Evolutionary conservation across 2,113 vertebrate species (phyloP).

Genomic region (Hoplias malabaricus): DNA sequence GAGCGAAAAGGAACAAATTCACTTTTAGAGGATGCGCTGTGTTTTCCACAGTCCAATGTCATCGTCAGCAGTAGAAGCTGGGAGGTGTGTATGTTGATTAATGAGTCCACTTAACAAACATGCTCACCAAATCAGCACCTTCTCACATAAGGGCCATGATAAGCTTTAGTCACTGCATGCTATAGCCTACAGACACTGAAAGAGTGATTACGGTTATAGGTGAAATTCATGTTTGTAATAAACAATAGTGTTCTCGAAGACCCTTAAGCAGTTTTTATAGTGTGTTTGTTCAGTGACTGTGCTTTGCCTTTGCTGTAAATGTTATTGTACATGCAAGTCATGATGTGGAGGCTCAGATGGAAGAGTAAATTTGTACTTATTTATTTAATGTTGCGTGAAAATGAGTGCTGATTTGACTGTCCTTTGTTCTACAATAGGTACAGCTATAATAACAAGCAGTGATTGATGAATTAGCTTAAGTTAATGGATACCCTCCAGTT

Average conservation of each 20-base stretch:
- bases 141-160: slow-evolving; percentile 32
- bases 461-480: too few relatives aligned
- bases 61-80: not conserved
- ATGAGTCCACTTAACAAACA: slow-evolving; percentile 17
- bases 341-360: too few relatives aligned
- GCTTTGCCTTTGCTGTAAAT: not conserved
- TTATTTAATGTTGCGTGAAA: too few relatives aligned
- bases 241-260: not conserved
- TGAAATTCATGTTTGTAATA: not conserved
- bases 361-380: too few relatives aligned
- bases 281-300: not conserved
- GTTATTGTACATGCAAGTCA: not conserved
- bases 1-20: not conserved
- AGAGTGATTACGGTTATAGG: not conserved
- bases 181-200: not conserved
- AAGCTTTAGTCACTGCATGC: slow-evolving; percentile 5
- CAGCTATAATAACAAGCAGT: too few relatives aligned
- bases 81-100: slow-evolving; percentile 24
- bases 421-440: too few relatives aligned
- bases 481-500: too few relatives aligned
- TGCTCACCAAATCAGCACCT: slow-evolving; percentile 32
- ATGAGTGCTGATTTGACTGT: too few relatives aligned
- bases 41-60: not conserved
- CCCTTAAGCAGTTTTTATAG: not conserved
- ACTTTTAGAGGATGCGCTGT: not conserved